Evolutionary conservation across 2,888 invertebrate species (phyloP).

Genomic region (Itoplectis maculator): DNA sequence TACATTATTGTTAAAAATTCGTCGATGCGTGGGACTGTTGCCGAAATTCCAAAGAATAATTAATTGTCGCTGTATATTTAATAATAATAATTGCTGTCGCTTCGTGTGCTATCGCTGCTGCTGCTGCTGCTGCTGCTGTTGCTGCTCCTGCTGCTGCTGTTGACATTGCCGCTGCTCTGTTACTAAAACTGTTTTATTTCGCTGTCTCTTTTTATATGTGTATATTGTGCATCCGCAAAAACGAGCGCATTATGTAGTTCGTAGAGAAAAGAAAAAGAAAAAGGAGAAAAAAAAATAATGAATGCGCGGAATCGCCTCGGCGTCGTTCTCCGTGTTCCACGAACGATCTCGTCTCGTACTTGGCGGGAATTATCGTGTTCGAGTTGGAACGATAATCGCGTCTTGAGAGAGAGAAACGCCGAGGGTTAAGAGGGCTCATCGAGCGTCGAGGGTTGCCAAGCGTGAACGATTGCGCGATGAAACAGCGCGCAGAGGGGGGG

Average conservation of each 20-base stretch:
- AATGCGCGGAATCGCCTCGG: background rate
- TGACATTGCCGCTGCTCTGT: slow-evolving; percentile 34
- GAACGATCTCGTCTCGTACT: slow-evolving; percentile 1
- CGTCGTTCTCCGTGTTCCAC: background rate
- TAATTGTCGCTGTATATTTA: slow-evolving; percentile 21
- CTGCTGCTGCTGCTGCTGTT: slow-evolving; percentile 54
- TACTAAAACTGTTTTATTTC: background rate
- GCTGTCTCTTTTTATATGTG: background rate
- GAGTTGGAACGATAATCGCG: slow-evolving; percentile 12
- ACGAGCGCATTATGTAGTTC: background rate
- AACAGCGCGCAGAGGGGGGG: background rate
- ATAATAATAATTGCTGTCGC: slow-evolving; percentile 45
- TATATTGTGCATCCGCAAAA: slow-evolving; percentile 25
- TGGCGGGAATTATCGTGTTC: slow-evolving; percentile 17
- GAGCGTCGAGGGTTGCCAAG: background rate
- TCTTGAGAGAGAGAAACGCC: slow-evolving; percentile 19
- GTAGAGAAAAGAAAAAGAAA: background rate
- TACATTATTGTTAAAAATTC: slow-evolving; percentile 11
- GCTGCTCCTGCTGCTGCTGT: slow-evolving; percentile 45
- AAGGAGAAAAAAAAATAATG: background rate
- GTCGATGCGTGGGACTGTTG: slow-evolving; percentile 35
- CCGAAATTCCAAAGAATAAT: slow-evolving; percentile 26
- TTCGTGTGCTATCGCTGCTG: slow-evolving; percentile 64
- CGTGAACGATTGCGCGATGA: slow-evolving; percentile 10
- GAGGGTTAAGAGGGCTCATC: background rate